A percentile compares a stretch with the other conserved stretches of the same genome.
Evolutionary conservation across 1,140 invertebrate genomes (phyloP).

Genomic region (Bombus breviceps): DNA sequence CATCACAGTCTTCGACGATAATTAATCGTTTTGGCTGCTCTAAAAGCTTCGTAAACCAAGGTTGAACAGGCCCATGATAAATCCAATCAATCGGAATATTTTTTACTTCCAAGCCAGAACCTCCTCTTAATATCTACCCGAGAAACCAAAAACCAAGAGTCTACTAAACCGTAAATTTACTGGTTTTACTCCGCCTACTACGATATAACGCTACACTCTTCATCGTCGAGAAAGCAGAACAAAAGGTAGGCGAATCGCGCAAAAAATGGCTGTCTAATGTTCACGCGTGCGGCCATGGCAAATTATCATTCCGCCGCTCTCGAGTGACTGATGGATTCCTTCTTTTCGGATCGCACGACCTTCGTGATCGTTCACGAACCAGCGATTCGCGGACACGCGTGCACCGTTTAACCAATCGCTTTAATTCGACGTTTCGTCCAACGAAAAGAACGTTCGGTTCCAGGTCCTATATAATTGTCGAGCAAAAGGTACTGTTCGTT

Average conservation of each 20-base stretch:
- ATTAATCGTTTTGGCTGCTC: too few species aligned
- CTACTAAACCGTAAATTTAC: too few species aligned
- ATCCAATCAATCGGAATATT: too few species aligned
- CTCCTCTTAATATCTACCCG: too few species aligned
- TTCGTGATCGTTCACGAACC: constrained; percentile 57
- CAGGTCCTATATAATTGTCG: constrained; percentile 57
- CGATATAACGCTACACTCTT: neutral
- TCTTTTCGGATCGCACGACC: constrained; percentile 28
- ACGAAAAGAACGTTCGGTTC: constrained; percentile 30
- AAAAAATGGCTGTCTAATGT: constrained; percentile 32
- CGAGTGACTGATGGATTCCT: constrained; percentile 36
- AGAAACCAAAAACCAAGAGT: too few species aligned
- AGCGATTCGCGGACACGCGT: constrained; percentile 52
- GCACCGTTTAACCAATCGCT: constrained; percentile 32
- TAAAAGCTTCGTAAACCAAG: too few species aligned
- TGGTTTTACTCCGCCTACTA: neutral
- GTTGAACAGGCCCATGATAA: too few species aligned
- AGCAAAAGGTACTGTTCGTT: constrained; percentile 3
- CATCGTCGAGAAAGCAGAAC: neutral
- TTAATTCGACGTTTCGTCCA: constrained; percentile 18
- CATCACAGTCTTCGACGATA: too few species aligned
- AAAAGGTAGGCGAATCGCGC: constrained; percentile 1
- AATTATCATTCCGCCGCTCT: constrained; percentile 53
- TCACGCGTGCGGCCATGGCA: constrained; percentile 39
- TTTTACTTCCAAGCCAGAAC: too few species aligned